phyloP scores from a whole-genome alignment of 2,797 vertebrate species.

The Hippocampus kuda region DNA sequence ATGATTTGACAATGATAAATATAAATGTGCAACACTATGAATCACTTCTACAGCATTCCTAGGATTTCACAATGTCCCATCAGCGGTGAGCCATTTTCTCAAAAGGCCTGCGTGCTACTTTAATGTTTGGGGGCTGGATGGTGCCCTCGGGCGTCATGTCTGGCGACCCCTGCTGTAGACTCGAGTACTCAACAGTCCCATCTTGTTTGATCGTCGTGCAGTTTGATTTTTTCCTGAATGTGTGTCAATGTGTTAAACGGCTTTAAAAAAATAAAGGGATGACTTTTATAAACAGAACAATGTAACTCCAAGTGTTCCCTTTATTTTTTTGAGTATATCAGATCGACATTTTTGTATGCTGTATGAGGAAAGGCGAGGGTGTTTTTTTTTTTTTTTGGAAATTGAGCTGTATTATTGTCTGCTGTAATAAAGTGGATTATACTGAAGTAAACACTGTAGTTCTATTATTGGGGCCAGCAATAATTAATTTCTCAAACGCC shows the following conservation, averaged over 20 bases:
- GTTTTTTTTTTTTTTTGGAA: background rate
- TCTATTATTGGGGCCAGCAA: background rate
- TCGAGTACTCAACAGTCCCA: background rate
- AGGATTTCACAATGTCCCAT: background rate
- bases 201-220: conserved; percentile 25
- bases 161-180: background rate
- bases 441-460: background rate
- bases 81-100: background rate
- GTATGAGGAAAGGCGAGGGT: conserved; percentile 13
- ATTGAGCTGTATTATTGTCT: conserved; percentile 1
- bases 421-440: conserved; percentile 7
- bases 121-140: background rate
- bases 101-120: background rate
- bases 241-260: too few relatives aligned
- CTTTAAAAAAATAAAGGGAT: too few relatives aligned
- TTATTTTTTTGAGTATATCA: conserved; percentile 25
- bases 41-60: background rate
- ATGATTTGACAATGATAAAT: background rate
- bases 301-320: too few relatives aligned
- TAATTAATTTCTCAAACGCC: background rate
- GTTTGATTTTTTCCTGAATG: conserved; percentile 44
- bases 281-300: too few relatives aligned
- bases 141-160: background rate
- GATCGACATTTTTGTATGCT: conserved; percentile 30
- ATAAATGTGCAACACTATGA: background rate